Evolutionary conservation across 2,797 vertebrate species (phyloP).

Genomic region (Taenioides sp.): DNA sequence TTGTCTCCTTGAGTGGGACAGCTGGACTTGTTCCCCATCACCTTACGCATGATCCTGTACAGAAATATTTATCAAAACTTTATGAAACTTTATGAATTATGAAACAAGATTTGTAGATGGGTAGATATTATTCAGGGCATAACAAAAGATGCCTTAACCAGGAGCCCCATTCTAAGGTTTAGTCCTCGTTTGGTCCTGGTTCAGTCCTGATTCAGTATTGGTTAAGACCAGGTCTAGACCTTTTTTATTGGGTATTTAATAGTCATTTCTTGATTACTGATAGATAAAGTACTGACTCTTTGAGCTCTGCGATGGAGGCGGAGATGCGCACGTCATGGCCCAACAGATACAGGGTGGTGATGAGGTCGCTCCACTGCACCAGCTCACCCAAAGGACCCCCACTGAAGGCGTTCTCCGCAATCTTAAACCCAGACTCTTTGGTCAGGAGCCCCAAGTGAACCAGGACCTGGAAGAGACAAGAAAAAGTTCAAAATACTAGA

Average conservation of each 20-base stretch:
- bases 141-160: no score
- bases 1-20: conserved; percentile 96
- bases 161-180: no score
- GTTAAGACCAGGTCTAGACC: no score
- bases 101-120: no score
- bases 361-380: conserved; percentile 99
- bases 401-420: conserved; percentile 97
- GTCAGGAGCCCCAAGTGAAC: conserved; percentile 96
- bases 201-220: no score
- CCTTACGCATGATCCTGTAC: conserved; percentile 95
- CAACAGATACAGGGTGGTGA: conserved; percentile 97
- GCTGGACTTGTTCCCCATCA: conserved; percentile 97
- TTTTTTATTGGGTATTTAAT: no score
- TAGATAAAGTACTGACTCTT: conserved; percentile 70
- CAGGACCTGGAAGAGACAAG: conserved; percentile 79
- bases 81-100: no score
- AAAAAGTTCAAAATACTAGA: not conserved
- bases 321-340: conserved; percentile 98
- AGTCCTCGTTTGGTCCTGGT: no score
- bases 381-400: conserved; percentile 96
- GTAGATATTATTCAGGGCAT: no score
- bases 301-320: conserved; percentile 95
- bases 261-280: no score
- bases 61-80: not conserved
- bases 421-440: conserved; percentile 99